These are phyloP conservation scores for Meloidogyne exigua DNA, from an alignment of 1,140 invertebrate genomes.

Conservation along the genomic window DNA sequence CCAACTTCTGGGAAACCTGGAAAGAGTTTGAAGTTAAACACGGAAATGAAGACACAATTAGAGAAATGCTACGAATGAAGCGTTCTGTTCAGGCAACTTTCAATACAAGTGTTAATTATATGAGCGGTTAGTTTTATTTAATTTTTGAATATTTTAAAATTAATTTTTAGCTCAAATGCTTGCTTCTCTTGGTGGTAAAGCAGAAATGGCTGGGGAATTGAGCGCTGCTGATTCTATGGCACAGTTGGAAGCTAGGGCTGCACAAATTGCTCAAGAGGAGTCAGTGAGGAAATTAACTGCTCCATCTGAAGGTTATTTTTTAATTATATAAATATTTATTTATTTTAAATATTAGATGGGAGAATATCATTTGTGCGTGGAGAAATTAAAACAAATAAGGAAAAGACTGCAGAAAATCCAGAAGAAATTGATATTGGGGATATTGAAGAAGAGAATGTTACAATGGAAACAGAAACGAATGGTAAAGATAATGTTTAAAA, in stretches of 20 bases:
- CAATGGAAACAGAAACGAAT: slow-evolving; percentile 32
- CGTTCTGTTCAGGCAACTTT: slow-evolving; percentile 67
- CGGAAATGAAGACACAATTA: slow-evolving; percentile 99
- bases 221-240: slow-evolving; percentile 59
- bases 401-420: slow-evolving; percentile 58
- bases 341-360: slow-evolving; percentile 24
- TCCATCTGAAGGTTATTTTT: slow-evolving; percentile 18
- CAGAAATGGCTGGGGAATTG: slow-evolving; percentile 54
- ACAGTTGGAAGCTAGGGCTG: slow-evolving; percentile 52
- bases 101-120: slow-evolving; percentile 74
- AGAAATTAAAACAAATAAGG: slow-evolving; percentile 51
- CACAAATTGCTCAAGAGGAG: slow-evolving; percentile 47
- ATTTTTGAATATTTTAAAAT: slow-evolving; percentile 17
- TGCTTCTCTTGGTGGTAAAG: slow-evolving; percentile 51
- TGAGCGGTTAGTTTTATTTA: slow-evolving; percentile 77
- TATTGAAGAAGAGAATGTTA: slow-evolving; percentile 55
- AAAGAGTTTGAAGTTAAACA: slow-evolving; percentile 98
- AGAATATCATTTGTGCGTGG: slow-evolving; percentile 59
- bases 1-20: slow-evolving; percentile 96
- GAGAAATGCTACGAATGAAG: slow-evolving; percentile 97
- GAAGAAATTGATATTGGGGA: slow-evolving; percentile 62
- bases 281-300: slow-evolving; percentile 33
- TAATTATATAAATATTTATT: not conserved
- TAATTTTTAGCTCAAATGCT: slow-evolving; percentile 47
- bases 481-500: not conserved